A percentile compares a stretch with the other conserved stretches of the same genome.
Conservation (phyloP, 2,113 vertebrate genomes). For the Aegotheles bennettii region DNA sequence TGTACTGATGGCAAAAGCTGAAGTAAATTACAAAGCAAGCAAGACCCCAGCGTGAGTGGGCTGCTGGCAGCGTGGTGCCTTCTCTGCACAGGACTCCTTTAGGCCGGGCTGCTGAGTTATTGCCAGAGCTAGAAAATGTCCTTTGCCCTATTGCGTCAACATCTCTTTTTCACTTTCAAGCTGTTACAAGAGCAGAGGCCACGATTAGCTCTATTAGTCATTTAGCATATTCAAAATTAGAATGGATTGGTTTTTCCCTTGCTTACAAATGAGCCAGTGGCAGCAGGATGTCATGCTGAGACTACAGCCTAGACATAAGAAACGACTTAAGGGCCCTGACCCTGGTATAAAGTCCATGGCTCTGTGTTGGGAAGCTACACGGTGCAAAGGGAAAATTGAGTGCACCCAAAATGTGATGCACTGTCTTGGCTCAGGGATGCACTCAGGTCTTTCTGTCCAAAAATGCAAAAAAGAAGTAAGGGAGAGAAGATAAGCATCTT, state of each 20-base stretch:
- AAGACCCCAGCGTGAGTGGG: background rate
- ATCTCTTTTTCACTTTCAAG: background rate
- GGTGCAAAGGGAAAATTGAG: background rate
- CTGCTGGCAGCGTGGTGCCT: background rate
- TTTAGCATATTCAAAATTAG: constrained; percentile 27
- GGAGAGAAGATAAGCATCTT: background rate
- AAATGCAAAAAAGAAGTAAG: fast-evolving
- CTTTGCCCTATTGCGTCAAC: background rate
- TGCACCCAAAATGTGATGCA: background rate
- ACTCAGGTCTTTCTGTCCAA: fast-evolving
- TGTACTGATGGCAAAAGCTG: background rate
- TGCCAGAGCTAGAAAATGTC: background rate
- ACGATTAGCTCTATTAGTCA: constrained; percentile 23
- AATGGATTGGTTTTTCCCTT: background rate
- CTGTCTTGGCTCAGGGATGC: background rate
- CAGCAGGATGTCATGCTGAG: background rate
- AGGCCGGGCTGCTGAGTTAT: background rate
- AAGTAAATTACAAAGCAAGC: background rate
- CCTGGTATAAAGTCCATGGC: background rate
- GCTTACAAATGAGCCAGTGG: background rate
- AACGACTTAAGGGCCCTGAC: background rate
- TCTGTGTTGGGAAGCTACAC: background rate
- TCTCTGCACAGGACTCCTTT: background rate
- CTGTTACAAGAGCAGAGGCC: background rate
- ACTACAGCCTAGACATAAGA: background rate